phyloP scores from a whole-genome alignment of 2,797 vertebrate species.

The Pangasius krempfi region DNA sequence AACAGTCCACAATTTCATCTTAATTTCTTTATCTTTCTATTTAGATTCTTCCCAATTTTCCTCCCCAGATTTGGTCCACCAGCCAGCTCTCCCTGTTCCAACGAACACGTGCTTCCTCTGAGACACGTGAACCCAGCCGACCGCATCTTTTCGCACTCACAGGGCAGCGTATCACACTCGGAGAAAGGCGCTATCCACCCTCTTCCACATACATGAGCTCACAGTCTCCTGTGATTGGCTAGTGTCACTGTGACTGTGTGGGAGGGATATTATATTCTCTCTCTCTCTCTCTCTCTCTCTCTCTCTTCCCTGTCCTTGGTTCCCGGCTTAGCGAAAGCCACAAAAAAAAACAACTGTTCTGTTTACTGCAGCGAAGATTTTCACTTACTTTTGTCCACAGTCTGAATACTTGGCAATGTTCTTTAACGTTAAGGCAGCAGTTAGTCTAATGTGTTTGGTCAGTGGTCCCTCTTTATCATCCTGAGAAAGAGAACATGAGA shows the following conservation, averaged over 20 bases:
- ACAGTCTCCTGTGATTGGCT: neutral
- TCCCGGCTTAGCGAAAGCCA: too few species aligned
- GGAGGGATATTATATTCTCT: too few species aligned
- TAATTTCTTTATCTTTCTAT: neutral
- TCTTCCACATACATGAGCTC: neutral
- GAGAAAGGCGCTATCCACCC: neutral
- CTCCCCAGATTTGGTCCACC: neutral
- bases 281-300: too few species aligned
- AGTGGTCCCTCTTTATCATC: slow-evolving; percentile 99
- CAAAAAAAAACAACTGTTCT: too few species aligned
- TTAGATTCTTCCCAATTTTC: neutral
- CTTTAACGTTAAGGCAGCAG: slow-evolving; percentile 99
- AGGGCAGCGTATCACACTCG: neutral
- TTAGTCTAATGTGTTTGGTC: slow-evolving; percentile 99
- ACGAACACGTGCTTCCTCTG: neutral
- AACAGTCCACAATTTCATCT: too few species aligned
- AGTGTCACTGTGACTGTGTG: too few species aligned
- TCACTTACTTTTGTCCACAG: slow-evolving; percentile 94
- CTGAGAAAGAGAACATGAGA: slow-evolving; percentile 63
- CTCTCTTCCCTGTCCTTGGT: too few species aligned
- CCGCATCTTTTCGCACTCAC: too few species aligned
- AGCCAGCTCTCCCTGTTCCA: neutral
- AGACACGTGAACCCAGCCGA: neutral
- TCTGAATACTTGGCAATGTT: slow-evolving; percentile 99
- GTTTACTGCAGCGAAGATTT: neutral